phyloP scores from a whole-genome alignment of 2,113 vertebrate genomes.

The Takifugu bimaculatus region DNA sequence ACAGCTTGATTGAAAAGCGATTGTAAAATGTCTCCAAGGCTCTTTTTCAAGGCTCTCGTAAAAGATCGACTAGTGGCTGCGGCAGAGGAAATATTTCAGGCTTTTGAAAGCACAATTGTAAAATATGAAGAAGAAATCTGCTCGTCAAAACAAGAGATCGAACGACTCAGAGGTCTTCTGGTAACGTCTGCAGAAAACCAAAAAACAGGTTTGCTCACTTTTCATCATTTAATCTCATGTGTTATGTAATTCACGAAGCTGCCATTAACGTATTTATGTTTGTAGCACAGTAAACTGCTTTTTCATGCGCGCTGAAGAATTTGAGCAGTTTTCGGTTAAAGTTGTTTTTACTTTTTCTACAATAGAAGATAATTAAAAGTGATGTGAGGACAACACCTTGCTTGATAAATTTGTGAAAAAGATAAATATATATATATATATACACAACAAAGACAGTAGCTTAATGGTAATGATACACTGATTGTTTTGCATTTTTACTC shows the following conservation, averaged over 20 bases:
- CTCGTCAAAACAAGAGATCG: slow-evolving; percentile 46
- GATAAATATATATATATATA: too few species aligned
- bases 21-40: slow-evolving; percentile 28
- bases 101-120: slow-evolving; percentile 43
- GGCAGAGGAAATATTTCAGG: slow-evolving; percentile 52
- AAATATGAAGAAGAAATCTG: slow-evolving; percentile 60
- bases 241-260: neutral
- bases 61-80: slow-evolving; percentile 50
- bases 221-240: too few species aligned
- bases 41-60: slow-evolving; percentile 40
- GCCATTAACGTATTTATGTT: too few species aligned
- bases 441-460: too few species aligned
- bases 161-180: slow-evolving; percentile 41
- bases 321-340: too few species aligned
- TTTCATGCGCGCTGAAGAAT: too few species aligned
- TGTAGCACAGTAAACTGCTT: too few species aligned
- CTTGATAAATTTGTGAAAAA: too few species aligned
- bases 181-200: slow-evolving; percentile 26
- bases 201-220: slow-evolving; percentile 34
- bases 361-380: too few species aligned
- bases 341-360: too few species aligned
- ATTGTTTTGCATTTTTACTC: neutral
- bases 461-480: neutral
- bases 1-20: neutral
- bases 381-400: too few species aligned